phyloP scores from a whole-genome alignment of 2,797 vertebrate species.

The Enteromius paludinosus region DNA sequence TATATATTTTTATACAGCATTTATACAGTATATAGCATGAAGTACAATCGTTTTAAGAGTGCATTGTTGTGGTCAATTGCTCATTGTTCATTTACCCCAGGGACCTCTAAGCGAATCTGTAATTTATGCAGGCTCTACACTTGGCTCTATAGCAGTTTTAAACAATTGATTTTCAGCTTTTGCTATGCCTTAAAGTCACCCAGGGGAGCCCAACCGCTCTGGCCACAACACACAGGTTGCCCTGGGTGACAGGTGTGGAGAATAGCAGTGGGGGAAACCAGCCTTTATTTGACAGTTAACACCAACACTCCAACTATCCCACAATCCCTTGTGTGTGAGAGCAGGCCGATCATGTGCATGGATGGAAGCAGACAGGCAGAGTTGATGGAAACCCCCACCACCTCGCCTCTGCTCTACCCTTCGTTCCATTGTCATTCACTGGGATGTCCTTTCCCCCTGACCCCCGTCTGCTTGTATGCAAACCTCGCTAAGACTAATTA shows the following conservation, averaged over 20 bases:
- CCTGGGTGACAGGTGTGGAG: constrained; percentile 54
- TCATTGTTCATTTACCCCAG: constrained; percentile 26
- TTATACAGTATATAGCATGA: neutral
- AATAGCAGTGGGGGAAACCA: constrained; percentile 25
- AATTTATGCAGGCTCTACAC: constrained; percentile 50
- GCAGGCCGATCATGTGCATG: constrained; percentile 20
- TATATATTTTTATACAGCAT: too few species aligned
- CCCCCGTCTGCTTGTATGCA: constrained; percentile 67
- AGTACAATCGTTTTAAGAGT: constrained; percentile 8
- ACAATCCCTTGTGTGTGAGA: constrained; percentile 40
- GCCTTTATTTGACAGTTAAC: constrained; percentile 50
- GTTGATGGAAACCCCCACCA: constrained; percentile 21
- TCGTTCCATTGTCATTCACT: constrained; percentile 1
- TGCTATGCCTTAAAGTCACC: constrained; percentile 42
- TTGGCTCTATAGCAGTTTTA: constrained; percentile 53
- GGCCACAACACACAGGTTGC: constrained; percentile 40
- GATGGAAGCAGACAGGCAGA: constrained; percentile 49
- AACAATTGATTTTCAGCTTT: constrained; percentile 55
- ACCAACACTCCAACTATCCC: constrained; percentile 41
- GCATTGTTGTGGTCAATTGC: constrained; percentile 10
- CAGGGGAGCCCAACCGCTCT: constrained; percentile 17
- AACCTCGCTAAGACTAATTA: constrained; percentile 80
- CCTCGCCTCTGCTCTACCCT: neutral
- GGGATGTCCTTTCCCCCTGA: constrained; percentile 52
- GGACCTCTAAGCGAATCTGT: constrained; percentile 35